Conservation (phyloP, 37 sponge, comb jelly and placozoan species). For the Halichondria panicea region DNA sequence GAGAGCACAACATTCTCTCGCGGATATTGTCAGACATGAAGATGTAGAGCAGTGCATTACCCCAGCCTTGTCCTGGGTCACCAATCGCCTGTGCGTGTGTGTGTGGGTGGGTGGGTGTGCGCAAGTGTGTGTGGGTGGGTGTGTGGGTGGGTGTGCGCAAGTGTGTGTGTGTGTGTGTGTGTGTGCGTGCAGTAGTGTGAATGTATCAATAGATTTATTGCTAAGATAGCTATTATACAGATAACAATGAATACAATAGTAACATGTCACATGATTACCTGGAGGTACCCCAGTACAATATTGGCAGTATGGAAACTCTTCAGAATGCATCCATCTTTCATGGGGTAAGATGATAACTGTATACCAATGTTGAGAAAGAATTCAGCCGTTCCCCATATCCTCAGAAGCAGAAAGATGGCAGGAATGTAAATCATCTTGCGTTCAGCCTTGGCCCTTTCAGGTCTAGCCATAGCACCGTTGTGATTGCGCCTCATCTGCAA, state of each 20-base stretch:
- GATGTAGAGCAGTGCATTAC: constrained; percentile 69
- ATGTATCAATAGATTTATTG: too few relatives aligned
- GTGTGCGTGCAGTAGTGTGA: too few relatives aligned
- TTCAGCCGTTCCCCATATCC: constrained; percentile 75
- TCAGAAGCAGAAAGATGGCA: constrained; percentile 51
- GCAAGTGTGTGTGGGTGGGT: too few relatives aligned
- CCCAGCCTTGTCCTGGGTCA: constrained; percentile 83
- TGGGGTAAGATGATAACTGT: neutral
- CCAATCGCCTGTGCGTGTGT: constrained; percentile 67
- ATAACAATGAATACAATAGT: too few relatives aligned
- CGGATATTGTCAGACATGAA: constrained; percentile 55
- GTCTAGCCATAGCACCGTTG: too few relatives aligned
- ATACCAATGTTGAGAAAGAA: constrained; percentile 39
- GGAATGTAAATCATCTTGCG: constrained; percentile 54
- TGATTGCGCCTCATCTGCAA: too few relatives aligned
- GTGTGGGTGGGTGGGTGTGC: too few relatives aligned
- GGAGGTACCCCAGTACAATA: constrained; percentile 8
- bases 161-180: too few relatives aligned
- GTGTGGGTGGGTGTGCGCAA: too few relatives aligned
- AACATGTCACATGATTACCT: too few relatives aligned
- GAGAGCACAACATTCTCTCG: constrained; percentile 1
- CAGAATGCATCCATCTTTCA: constrained; percentile 1
- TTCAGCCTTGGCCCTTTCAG: constrained; percentile 32
- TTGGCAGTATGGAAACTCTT: neutral
- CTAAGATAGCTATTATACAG: too few relatives aligned